Base-by-base conservation (phyloP, 2,797 vertebrate species). In the Morus bassanus region DNA sequence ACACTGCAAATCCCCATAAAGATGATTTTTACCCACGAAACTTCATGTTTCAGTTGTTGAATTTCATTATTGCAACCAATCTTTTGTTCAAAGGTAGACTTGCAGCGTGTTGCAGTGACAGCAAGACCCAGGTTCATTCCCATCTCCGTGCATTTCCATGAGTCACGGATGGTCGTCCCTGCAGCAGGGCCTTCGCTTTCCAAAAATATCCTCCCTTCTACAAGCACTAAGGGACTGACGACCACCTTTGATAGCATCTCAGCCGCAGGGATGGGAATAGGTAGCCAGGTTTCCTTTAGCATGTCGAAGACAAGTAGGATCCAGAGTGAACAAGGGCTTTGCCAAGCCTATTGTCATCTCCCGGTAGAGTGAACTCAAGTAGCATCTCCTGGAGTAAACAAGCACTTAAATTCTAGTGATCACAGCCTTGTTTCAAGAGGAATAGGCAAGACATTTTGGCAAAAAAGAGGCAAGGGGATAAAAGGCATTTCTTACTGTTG, bases 91-190 rank as follows among this genome's bases (percentile, higher is more conserved):
- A 41, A 67, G 17, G 31, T 3, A 37, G 28, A 46, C 80, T 53
- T 68, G 67, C 88, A 46, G 22, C 2, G n/a, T 51, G 11, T 23
- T n/a, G 59, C 35, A 45, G 22, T 21, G 48, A 22, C 48, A 43
- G 25, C 2, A 3, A 74, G 19, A 37, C 35, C 43, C 50, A 7
- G 22, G 27, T 3, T 80, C 41, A 2, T 50, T 53, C 53, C 69
- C 18, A 7, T 27, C 73, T 27, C 68, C 0, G 0, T 7, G n/a
- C 30, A 56, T 82, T 89, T 50, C 80, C 6, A 0, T 31, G 6
- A 1, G 25, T 14, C 64, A 54, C 30, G 0, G 0, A 24, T 15
- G 78, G 59, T 11, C 67, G 54, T 10, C 31, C 31, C 33, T 46
- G 43, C 72, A 61, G 41, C 18, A 37, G 14, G 2, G 7, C 13